Conservation (phyloP, 1,140 invertebrate species). For the Halesus radiatus region DNA sequence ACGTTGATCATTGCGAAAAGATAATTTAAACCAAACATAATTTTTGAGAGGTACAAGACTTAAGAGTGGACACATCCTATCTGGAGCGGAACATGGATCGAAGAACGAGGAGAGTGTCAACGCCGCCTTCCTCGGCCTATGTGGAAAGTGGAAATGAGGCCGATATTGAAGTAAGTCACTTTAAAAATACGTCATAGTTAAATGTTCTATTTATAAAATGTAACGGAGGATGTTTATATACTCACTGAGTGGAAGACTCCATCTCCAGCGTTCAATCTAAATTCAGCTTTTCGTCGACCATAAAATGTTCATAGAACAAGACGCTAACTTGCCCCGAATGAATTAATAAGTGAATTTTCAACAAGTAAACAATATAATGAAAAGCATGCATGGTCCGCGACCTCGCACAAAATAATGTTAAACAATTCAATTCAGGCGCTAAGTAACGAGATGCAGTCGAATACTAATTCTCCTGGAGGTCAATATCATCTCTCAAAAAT, state of each 20-base stretch:
- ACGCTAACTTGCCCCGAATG: too few species aligned
- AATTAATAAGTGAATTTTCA: too few species aligned
- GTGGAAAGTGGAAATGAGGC: slow-evolving; percentile 6
- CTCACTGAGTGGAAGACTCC: too few species aligned
- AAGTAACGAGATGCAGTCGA: not conserved
- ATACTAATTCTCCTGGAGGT: not conserved
- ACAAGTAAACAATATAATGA: not conserved
- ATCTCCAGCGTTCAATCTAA: too few species aligned
- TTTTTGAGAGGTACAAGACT: slow-evolving; percentile 5
- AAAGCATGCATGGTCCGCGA: not conserved
- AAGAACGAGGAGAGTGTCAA: not conserved
- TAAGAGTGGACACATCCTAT: slow-evolving; percentile 11
- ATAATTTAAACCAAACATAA: slow-evolving; percentile 15
- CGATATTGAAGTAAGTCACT: not conserved
- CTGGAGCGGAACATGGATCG: slow-evolving; percentile 17
- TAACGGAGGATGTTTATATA: not conserved
- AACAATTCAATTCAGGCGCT: not conserved
- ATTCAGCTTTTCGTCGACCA: too few species aligned
- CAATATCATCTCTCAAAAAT: not conserved
- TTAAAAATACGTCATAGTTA: not conserved
- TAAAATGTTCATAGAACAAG: too few species aligned
- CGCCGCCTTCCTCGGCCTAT: not conserved
- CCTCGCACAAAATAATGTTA: not conserved
- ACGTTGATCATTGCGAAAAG: not conserved
- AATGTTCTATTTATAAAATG: not conserved